These are phyloP conservation scores for Mythimna vitellina DNA, from an alignment of 2,888 invertebrate genomes.

Conservation along the genomic window DNA sequence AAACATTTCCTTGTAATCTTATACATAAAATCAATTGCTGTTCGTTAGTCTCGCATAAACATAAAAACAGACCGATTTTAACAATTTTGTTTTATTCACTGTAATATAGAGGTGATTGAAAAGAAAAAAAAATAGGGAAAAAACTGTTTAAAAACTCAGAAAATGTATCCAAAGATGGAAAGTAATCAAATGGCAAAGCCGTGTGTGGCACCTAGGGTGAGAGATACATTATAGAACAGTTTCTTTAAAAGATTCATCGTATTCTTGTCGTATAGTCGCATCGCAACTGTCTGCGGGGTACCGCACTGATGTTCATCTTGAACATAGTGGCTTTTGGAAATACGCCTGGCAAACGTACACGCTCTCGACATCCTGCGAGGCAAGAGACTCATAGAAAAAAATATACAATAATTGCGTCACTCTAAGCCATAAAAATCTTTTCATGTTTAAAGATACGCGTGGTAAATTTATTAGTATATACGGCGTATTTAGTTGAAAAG, in stretches of 20 bases:
- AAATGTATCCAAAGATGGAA: too few species aligned
- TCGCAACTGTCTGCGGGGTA: not conserved
- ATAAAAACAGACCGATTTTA: too few species aligned
- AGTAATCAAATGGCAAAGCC: too few species aligned
- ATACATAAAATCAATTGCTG: too few species aligned
- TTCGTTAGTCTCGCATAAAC: too few species aligned
- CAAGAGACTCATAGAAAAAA: constrained; percentile 4
- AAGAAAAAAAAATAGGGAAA: too few species aligned
- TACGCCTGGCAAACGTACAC: not conserved
- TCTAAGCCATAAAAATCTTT: constrained; percentile 45
- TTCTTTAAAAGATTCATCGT: not conserved
- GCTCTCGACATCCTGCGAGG: constrained; percentile 12
- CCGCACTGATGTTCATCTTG: not conserved
- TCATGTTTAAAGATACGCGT: constrained; percentile 53
- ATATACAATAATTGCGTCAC: constrained; percentile 41
- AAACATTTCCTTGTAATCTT: not conserved
- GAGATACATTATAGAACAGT: not conserved
- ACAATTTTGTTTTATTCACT: too few species aligned
- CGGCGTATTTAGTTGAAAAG: constrained; percentile 32
- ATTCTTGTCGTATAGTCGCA: not conserved
- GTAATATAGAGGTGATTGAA: too few species aligned
- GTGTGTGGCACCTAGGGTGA: too few species aligned
- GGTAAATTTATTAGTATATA: constrained; percentile 38
- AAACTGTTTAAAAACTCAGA: too few species aligned
- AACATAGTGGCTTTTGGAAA: not conserved